phyloP scores from a whole-genome alignment of 1,140 invertebrate species.

The Arctopsyche grandis region DNA sequence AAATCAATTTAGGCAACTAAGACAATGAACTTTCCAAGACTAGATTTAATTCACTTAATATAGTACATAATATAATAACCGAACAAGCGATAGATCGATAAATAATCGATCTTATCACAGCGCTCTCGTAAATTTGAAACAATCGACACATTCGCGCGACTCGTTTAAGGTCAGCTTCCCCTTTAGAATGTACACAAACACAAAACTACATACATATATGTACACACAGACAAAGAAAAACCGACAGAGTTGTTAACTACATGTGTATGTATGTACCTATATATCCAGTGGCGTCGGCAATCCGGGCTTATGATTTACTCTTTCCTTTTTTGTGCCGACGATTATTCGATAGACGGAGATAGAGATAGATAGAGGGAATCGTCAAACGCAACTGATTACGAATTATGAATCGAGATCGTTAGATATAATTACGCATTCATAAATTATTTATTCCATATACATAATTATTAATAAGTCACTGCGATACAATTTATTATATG shows the following conservation, averaged over 20 bases:
- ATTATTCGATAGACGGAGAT: conserved; percentile 5
- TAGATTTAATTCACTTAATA: too few species aligned
- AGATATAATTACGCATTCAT: conserved; percentile 49
- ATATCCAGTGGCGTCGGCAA: conserved; percentile 20
- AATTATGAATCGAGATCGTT: conserved; percentile 51
- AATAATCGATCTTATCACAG: too few species aligned
- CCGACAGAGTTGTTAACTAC: conserved; percentile 22
- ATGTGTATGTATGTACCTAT: too few species aligned
- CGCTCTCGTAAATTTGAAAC: too few species aligned
- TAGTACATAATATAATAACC: too few species aligned
- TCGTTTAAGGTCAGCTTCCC: too few species aligned
- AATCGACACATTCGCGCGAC: too few species aligned
- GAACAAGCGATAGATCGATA: too few species aligned
- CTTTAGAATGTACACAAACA: too few species aligned
- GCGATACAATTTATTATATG: conserved; percentile 1
- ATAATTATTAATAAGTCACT: conserved; percentile 47
- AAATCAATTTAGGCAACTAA: too few species aligned
- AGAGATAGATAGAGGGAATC: conserved; percentile 23
- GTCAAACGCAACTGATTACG: conserved; percentile 52
- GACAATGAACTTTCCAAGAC: too few species aligned
- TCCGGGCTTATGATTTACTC: conserved; percentile 38
- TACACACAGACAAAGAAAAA: background rate
- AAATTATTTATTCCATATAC: conserved; percentile 40
- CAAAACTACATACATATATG: background rate
- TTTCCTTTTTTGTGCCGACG: conserved; percentile 42